Evolutionary conservation across 2,113 vertebrate species (phyloP).

Genomic region (Cyphomyrus discorhynchus): DNA sequence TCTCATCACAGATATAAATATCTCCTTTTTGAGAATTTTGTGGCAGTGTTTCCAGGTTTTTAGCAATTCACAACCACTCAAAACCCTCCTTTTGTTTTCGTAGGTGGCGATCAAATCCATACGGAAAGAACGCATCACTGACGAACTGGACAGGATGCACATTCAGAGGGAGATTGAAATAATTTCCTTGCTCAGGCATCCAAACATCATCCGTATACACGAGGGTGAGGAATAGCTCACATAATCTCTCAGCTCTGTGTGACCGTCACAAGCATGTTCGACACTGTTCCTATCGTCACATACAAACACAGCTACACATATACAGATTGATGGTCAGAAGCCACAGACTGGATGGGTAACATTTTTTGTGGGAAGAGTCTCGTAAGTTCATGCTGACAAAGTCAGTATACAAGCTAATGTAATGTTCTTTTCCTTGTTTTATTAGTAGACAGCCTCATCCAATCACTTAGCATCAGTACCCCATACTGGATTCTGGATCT

Average conservation of each 20-base stretch:
- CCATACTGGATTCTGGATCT: not conserved
- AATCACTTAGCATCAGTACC: not conserved
- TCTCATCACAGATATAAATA: not conserved
- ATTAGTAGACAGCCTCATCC: not conserved
- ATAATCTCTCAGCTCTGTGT: not conserved
- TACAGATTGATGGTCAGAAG: not conserved
- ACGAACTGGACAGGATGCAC: conserved; percentile 62
- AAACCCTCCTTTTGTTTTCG: not conserved
- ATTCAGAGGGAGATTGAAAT: conserved; percentile 73
- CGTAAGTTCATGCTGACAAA: not conserved
- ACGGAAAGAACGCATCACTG: conserved; percentile 62
- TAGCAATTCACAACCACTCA: conserved; percentile 5
- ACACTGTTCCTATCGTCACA: not conserved
- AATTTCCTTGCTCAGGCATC: conserved; percentile 59
- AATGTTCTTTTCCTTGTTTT: not conserved
- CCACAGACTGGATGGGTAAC: not conserved
- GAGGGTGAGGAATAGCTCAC: conserved; percentile 51
- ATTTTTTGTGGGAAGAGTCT: not conserved
- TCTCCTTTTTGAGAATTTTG: not conserved
- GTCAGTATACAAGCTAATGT: not conserved
- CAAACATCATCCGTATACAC: conserved; percentile 63
- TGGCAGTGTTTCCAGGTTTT: not conserved
- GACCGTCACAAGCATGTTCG: not conserved
- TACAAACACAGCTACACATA: not conserved
- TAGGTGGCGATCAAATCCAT: conserved; percentile 73